Evolutionary conservation across 1,140 invertebrate genomes (phyloP).

Genomic region (Mycetomoellerius zeteki): DNA sequence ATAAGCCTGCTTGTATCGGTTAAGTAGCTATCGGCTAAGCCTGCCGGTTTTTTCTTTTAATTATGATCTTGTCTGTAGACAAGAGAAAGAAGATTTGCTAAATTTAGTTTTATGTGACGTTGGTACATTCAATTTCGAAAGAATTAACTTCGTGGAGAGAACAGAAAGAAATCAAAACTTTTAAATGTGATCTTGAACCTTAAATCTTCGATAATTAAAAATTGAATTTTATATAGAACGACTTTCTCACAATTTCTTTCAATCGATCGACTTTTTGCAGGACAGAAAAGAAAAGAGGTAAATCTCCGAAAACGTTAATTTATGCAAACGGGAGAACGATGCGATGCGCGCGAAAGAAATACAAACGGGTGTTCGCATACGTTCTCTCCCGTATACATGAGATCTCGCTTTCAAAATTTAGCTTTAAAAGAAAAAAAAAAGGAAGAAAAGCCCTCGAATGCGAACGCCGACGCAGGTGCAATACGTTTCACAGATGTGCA

Average conservation of each 20-base stretch:
- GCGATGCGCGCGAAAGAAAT: conserved; percentile 28
- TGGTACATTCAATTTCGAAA: not conserved
- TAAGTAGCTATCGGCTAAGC: not conserved
- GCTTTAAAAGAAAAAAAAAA: conserved; percentile 66
- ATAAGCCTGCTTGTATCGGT: not conserved
- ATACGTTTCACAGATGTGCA: conserved; percentile 72
- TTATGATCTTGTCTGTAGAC: not conserved
- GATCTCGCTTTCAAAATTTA: conserved; percentile 77
- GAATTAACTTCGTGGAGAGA: not conserved
- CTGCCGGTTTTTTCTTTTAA: not conserved
- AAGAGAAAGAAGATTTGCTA: not conserved
- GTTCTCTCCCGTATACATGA: conserved; percentile 47
- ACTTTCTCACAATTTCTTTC: conserved; percentile 25
- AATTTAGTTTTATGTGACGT: conserved; percentile 9
- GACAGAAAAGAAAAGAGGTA: conserved; percentile 3
- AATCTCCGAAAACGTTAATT: conserved; percentile 52
- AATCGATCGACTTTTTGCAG: conserved; percentile 9
- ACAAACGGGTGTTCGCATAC: conserved; percentile 28
- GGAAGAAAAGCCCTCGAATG: conserved; percentile 45
- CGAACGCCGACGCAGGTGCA: conserved; percentile 75
- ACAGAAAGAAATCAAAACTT: not conserved
- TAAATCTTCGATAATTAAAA: not conserved
- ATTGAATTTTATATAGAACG: conserved; percentile 8
- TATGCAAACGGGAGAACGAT: conserved; percentile 8
- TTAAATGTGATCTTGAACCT: not conserved